These are phyloP conservation scores for Gymnoscelis rufifasciata DNA, from an alignment of 2,888 invertebrate genomes.

Conservation along the genomic window DNA sequence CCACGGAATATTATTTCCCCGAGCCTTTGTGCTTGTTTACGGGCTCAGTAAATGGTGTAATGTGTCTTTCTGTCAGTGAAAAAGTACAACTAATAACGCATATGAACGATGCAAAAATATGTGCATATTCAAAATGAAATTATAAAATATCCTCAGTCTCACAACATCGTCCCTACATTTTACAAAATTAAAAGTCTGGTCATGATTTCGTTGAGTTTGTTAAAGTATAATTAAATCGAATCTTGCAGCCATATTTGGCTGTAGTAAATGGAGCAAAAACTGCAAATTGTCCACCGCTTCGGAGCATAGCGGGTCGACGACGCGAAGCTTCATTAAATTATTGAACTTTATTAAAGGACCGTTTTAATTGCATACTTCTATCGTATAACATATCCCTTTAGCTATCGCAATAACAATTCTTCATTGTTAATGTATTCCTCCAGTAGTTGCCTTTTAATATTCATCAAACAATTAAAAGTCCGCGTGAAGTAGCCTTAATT, in stretches of 20 bases:
- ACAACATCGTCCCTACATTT: slow-evolving; percentile 32
- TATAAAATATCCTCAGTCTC: slow-evolving; percentile 18
- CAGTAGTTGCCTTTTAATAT: slow-evolving; percentile 51
- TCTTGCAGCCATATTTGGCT: slow-evolving; percentile 57
- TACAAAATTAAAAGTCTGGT: slow-evolving; percentile 53
- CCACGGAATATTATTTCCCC: slow-evolving; percentile 12
- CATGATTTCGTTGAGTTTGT: slow-evolving; percentile 64
- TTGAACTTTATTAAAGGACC: slow-evolving; percentile 46
- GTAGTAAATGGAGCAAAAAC: slow-evolving; percentile 54
- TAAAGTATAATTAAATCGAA: slow-evolving; percentile 67
- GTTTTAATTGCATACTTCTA: slow-evolving; percentile 52
- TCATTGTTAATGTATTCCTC: slow-evolving; percentile 48
- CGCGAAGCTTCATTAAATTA: slow-evolving; percentile 45
- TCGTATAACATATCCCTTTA: slow-evolving; percentile 39
- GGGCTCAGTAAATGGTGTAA: slow-evolving; percentile 39
- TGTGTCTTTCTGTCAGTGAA: slow-evolving; percentile 43
- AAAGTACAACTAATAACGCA: slow-evolving; percentile 37
- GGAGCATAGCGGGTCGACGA: slow-evolving; percentile 26
- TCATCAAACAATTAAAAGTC: slow-evolving; percentile 58
- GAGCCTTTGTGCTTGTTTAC: slow-evolving; percentile 20
- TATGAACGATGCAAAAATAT: slow-evolving; percentile 48
- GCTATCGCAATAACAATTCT: slow-evolving; percentile 43
- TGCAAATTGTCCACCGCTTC: slow-evolving; percentile 29
- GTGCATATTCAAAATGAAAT: slow-evolving; percentile 44
- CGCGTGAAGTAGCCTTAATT: slow-evolving; percentile 49